phyloP scores from a whole-genome alignment of 2,888 invertebrate genomes.

The Dasysyrphus tricinctus region DNA sequence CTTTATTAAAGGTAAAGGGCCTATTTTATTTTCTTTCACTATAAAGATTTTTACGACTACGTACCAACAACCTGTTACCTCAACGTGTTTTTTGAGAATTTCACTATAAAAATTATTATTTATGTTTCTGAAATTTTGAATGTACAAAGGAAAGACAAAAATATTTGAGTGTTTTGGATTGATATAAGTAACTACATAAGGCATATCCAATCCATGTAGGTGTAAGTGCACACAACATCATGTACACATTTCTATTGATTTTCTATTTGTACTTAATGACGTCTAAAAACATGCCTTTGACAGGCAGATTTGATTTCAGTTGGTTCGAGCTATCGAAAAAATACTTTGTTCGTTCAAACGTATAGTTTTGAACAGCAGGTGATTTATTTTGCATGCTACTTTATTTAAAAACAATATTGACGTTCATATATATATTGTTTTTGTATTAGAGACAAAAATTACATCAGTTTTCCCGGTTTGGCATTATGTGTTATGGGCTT shows the following conservation, averaged over 20 bases:
- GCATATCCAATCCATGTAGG: background rate
- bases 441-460: too few relatives aligned
- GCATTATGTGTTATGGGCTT: too few relatives aligned
- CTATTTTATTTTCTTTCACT: background rate
- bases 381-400: background rate
- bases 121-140: background rate
- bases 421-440: background rate
- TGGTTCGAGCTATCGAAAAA: background rate
- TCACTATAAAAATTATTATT: background rate
- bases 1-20: too few relatives aligned
- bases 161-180: background rate
- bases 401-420: background rate
- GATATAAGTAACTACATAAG: background rate
- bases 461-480: too few relatives aligned
- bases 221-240: background rate
- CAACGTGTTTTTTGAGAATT: background rate
- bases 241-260: background rate
- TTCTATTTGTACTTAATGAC: background rate
- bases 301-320: background rate
- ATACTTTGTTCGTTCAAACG: constrained; percentile 9
- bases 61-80: background rate
- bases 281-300: constrained; percentile 8
- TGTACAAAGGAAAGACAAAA: background rate
- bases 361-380: constrained; percentile 15
- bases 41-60: background rate